These are phyloP conservation scores for Hycleus cichorii DNA, from an alignment of 1,140 invertebrate species.

Conservation along the genomic window DNA sequence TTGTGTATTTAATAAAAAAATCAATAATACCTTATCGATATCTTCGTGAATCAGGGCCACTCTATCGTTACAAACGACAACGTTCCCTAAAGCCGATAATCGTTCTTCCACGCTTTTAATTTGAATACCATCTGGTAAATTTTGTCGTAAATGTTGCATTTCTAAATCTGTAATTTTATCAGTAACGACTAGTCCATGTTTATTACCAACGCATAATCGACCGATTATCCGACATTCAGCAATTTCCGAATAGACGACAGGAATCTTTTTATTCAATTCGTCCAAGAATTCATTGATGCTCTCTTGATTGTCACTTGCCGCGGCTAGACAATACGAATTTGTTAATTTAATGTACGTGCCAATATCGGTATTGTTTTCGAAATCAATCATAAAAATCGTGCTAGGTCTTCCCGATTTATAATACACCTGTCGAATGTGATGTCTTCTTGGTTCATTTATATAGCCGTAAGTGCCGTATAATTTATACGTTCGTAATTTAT, in stretches of 20 bases:
- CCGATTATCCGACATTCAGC: slow-evolving; percentile 92
- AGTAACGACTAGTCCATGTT: slow-evolving; percentile 89
- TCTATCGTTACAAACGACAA: slow-evolving; percentile 96
- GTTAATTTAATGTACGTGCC: slow-evolving; percentile 96
- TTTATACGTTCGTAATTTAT: too few species aligned
- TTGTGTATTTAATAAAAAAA: neutral
- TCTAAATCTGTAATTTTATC: slow-evolving; percentile 89
- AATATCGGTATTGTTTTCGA: slow-evolving; percentile 96
- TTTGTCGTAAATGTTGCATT: slow-evolving; percentile 91
- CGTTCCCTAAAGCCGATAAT: slow-evolving; percentile 92
- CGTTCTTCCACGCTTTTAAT: slow-evolving; percentile 91
- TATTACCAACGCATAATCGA: slow-evolving; percentile 61
- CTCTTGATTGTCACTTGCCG: slow-evolving; percentile 52
- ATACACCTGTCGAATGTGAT: too few species aligned
- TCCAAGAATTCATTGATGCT: slow-evolving; percentile 70
- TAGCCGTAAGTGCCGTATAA: too few species aligned
- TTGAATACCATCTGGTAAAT: slow-evolving; percentile 84
- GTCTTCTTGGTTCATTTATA: too few species aligned
- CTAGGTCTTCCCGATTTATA: too few species aligned
- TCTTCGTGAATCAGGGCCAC: slow-evolving; percentile 96
- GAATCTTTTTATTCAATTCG: slow-evolving; percentile 58
- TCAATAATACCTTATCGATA: slow-evolving; percentile 60
- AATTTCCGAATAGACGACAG: slow-evolving; percentile 87
- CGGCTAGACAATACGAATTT: slow-evolving; percentile 91
- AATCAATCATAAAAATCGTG: slow-evolving; percentile 37